Evolutionary conservation across 2,113 vertebrate genomes (phyloP).

Genomic region (Nestor notabilis): DNA sequence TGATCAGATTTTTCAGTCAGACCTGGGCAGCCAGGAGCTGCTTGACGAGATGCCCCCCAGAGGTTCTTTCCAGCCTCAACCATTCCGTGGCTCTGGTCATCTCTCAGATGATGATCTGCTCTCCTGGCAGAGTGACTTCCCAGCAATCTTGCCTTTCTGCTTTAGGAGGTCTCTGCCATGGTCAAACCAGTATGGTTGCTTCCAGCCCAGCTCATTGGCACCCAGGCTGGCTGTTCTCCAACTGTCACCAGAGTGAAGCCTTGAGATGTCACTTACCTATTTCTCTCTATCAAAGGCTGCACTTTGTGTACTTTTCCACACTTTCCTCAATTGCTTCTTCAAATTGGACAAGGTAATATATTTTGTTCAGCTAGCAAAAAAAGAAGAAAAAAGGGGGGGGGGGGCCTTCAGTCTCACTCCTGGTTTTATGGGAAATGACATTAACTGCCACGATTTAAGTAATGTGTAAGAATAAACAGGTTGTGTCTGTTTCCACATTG

Average conservation of each 20-base stretch:
- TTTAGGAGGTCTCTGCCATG: background rate
- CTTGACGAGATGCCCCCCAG: background rate
- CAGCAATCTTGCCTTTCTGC: background rate
- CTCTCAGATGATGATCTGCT: background rate
- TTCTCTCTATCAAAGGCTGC: background rate
- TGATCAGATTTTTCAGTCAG: background rate
- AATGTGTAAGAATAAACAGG: background rate
- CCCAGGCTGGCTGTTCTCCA: background rate
- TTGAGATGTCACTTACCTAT: background rate
- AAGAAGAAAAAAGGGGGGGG: background rate
- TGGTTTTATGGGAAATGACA: background rate
- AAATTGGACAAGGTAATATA: background rate
- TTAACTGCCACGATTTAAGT: background rate
- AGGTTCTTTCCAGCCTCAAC: background rate
- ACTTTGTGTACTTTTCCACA: background rate
- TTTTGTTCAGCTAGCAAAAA: background rate
- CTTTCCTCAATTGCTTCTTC: background rate
- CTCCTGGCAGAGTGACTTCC: background rate
- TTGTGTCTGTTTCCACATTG: background rate
- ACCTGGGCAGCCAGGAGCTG: background rate
- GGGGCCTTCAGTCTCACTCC: background rate
- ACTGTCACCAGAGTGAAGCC: background rate
- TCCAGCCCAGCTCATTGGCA: accelerated
- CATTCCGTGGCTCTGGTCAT: background rate
- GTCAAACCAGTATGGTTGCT: accelerated